A percentile compares a stretch with the other conserved stretches of the same genome.
Evolutionary conservation across 2,797 vertebrate species (phyloP).

Genomic region (Pelobates cultripes): DNA sequence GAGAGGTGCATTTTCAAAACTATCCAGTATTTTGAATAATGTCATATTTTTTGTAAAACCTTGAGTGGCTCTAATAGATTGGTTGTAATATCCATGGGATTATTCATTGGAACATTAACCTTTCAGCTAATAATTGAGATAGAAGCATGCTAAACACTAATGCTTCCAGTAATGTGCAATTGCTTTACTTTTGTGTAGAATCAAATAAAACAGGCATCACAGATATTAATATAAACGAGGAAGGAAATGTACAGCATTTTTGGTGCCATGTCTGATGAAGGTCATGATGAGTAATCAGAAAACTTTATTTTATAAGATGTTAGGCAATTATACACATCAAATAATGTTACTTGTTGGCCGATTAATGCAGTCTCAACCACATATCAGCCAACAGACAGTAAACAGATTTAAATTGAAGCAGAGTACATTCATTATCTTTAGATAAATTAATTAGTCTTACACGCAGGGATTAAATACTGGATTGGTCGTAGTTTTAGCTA

Average conservation of each 20-base stretch:
- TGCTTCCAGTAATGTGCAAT: too few species aligned
- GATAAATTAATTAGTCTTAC: constrained; percentile 4
- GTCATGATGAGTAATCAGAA: background rate
- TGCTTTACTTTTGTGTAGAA: too few species aligned
- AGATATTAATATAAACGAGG: background rate
- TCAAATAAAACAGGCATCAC: too few species aligned
- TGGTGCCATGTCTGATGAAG: background rate
- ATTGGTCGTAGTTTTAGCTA: background rate
- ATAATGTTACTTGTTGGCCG: background rate
- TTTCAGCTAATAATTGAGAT: too few species aligned
- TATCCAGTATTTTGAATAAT: too few species aligned
- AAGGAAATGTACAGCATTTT: background rate
- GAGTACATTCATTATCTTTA: constrained; percentile 1
- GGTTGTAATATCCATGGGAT: too few species aligned
- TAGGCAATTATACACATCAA: constrained; percentile 6
- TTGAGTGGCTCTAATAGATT: too few species aligned
- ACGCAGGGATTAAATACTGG: background rate
- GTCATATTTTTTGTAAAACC: too few species aligned
- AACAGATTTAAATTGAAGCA: background rate
- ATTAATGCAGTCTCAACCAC: background rate
- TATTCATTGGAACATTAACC: too few species aligned
- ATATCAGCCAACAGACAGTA: background rate
- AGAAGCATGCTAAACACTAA: too few species aligned
- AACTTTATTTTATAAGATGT: background rate
- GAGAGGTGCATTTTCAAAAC: too few species aligned